Evolutionary conservation across 2,113 vertebrate genomes (phyloP), one percentile per base, ranked within the genome.

Genomic region (Enhydra lutris): DNA sequence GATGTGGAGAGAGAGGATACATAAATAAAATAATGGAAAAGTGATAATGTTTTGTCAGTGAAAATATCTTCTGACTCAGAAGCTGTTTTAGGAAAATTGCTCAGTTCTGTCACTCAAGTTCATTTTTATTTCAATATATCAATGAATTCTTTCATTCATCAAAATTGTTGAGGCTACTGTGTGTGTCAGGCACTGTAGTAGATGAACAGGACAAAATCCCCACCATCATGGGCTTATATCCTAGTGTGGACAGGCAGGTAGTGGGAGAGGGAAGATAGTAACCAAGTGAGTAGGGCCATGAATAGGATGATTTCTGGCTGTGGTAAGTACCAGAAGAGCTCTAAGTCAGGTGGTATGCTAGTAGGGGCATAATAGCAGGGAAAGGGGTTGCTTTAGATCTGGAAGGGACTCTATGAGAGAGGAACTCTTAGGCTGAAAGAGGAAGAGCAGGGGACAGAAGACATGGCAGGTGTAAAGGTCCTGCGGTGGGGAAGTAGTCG

Each of bases 211-310:
- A 80, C 36, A 34, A 6, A 50, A 26, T 29, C 15, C 34, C 21
- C 2, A 4, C 20, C 24, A 0, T 17, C 0, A 0, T 18, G 3
- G 71, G 50, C 36, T 91, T 21, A 6, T 6, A 6, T 59, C 45
- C 0, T 0, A 4, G 39, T 10, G 55, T 1, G 42, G 11, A 3
- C 18, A 31, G 80, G 47, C 55, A n/a, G 42, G 20, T 0, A 9
- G 42, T 34, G 7, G 63, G 50, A 71, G 5, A 63, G 12, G 65
- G 7, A 21, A n/a, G 3, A 17, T 6, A 39, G 11, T 6, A 10
- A 18, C 7, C 23, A 34, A 1, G 26, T 9, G 20, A 17, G 36
- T 8, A 3, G 1, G 2, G 14, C 7, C 1, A 0, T 3, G 3
- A 24, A 29, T 23, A 13, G 71, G 52, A 2, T 8, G 6, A 21